Conservation (phyloP, 2,888 invertebrate genomes). For the Physocephala rufipes region DNA sequence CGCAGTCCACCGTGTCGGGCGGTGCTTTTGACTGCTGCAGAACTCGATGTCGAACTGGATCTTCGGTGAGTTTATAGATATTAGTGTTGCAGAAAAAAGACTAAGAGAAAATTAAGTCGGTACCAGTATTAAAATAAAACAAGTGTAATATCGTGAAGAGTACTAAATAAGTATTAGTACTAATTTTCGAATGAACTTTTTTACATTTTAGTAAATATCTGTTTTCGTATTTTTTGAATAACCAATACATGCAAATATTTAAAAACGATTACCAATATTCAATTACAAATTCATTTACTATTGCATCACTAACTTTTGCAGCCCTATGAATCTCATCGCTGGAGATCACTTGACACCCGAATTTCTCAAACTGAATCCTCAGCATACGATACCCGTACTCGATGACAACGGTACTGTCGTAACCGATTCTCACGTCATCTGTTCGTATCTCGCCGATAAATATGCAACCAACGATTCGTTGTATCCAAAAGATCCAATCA, state of each 20-base stretch:
- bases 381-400: conserved; percentile 66
- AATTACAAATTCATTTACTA: not conserved
- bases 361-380: conserved; percentile 69
- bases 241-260: no score
- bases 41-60: conserved; percentile 73
- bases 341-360: conserved; percentile 59
- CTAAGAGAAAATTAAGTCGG: no score
- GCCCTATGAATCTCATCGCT: conserved; percentile 57
- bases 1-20: conserved; percentile 74
- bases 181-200: no score
- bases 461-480: conserved; percentile 68
- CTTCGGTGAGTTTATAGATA: conserved; percentile 52
- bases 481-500: conserved; percentile 69
- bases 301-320: conserved; percentile 43
- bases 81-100: not conserved
- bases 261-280: not conserved
- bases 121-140: no score
- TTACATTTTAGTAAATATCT: no score
- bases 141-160: no score
- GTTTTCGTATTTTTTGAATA: not conserved
- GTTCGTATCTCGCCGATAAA: conserved; percentile 68
- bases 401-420: conserved; percentile 61
- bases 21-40: conserved; percentile 73
- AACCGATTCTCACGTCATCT: conserved; percentile 68
- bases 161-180: no score